Percentiles rank a stretch among this genome's conserved stretches.
Conservation (phyloP, 2,113 vertebrate genomes). For the Phyllopteryx taeniolatus region DNA sequence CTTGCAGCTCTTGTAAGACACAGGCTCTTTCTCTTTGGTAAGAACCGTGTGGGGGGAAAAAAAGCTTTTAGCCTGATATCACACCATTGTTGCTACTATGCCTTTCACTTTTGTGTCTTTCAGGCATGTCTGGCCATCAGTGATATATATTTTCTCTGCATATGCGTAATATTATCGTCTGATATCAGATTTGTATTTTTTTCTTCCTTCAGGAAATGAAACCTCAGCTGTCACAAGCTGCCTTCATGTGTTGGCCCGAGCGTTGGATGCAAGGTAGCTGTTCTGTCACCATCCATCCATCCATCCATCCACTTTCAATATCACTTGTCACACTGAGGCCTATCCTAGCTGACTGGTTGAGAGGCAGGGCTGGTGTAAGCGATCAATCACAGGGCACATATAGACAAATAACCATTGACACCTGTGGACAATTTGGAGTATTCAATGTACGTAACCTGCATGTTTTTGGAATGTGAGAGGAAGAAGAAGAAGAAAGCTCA, state of each 20-base stretch:
- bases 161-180: neutral
- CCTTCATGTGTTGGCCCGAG: constrained; percentile 86
- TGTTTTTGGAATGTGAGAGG: neutral
- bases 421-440: neutral
- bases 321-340: neutral
- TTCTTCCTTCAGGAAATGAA: constrained; percentile 78
- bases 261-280: constrained; percentile 88
- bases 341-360: neutral
- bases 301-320: constrained; percentile 4
- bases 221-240: constrained; percentile 84
- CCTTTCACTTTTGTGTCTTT: neutral
- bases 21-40: constrained; percentile 67
- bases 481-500: too few species aligned
- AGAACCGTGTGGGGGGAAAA: constrained; percentile 28
- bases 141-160: neutral
- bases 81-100: neutral
- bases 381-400: neutral
- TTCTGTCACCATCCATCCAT: neutral
- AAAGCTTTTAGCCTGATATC: neutral
- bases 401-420: neutral
- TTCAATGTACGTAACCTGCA: neutral
- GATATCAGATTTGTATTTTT: neutral
- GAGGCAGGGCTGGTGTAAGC: neutral
- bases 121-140: neutral
- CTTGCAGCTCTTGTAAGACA: constrained; percentile 64